Evolutionary conservation across 2,113 vertebrate genomes (phyloP), one percentile per base, ranked within the genome.

Genomic region (Aythya baeri): DNA sequence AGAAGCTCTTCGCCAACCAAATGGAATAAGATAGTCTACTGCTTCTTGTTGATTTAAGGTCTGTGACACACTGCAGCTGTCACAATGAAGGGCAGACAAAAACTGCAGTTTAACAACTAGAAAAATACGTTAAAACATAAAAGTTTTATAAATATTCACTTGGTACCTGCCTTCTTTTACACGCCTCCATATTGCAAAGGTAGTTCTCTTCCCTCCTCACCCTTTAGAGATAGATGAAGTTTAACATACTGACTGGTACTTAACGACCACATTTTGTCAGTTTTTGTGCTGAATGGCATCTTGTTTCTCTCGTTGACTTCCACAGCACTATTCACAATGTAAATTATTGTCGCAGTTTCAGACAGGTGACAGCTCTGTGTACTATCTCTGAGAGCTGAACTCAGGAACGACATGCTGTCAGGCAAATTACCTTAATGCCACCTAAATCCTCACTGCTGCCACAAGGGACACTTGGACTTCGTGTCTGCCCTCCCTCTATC

Each of bases 181-280:
- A 21, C 7, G 49, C 41, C 59, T 58, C 36, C 1, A 1, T 62
- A 58, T 86, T 52, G 49, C 2, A 74, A 34, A 55, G 55, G 36
- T 14, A 67, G 50, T 86, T 34, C 82, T 89, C 72, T 95, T 95
- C 75, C 85, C 89, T 94, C 79, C 89, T 77, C 15, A 1, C 82
- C 88, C 91, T 95, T 96, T 21, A 71, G 57, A 89, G 65, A 92
- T 59, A 83, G 31, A 85, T 3, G 63, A 88, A 74, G 72, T 71
- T 95, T 94, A 89, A 94, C 67, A 87, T 46, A 91, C 93, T 94
- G 82, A 16, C 72, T 96, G 59, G 50, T 86, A 59, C 52, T 93
- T 88, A 89, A 83, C 92, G 89, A 85, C 65, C 88, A 86, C 89
- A 83, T 95, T 97, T 94, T 96, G 93, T 95, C 95, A 96, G 89